These are phyloP conservation scores for Pseudomyrmex sp. DNA, from an alignment of 1,140 invertebrate species.

Conservation along the genomic window DNA sequence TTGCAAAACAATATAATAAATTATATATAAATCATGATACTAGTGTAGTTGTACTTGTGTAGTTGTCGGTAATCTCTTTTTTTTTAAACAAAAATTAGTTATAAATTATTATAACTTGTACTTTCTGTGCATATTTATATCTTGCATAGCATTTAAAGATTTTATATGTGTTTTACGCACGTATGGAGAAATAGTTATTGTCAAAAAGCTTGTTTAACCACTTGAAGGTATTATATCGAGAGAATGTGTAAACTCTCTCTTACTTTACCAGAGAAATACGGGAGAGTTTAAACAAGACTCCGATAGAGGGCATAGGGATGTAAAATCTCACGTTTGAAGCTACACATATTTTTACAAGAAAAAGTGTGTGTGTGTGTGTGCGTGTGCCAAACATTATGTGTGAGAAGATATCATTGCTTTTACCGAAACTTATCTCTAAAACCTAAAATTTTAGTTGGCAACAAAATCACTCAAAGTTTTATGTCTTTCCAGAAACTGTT, in stretches of 20 bases:
- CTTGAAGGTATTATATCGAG: slow-evolving; percentile 17
- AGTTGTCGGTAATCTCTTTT: background rate
- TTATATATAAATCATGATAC: background rate
- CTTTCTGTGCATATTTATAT: no score
- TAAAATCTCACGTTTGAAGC: background rate
- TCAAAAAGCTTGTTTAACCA: background rate
- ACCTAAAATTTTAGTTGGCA: background rate
- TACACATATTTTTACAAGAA: no score
- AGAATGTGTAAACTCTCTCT: background rate
- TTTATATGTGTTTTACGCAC: background rate
- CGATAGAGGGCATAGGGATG: slow-evolving; percentile 27
- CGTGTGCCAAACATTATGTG: background rate
- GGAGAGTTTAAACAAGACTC: slow-evolving; percentile 6
- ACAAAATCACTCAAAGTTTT: slow-evolving; percentile 2
- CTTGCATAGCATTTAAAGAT: background rate
- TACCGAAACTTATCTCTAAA: background rate
- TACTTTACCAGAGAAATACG: no score
- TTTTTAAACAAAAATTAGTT: background rate
- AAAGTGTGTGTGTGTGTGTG: no score
- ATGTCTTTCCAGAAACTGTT: slow-evolving; percentile 9
- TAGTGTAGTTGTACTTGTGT: background rate
- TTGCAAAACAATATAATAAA: background rate
- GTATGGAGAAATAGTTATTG: background rate
- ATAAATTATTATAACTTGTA: no score
- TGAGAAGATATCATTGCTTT: background rate